Base-by-base conservation (phyloP, 2,888 invertebrate species). In the Lordiphosa fenestrarum region DNA sequence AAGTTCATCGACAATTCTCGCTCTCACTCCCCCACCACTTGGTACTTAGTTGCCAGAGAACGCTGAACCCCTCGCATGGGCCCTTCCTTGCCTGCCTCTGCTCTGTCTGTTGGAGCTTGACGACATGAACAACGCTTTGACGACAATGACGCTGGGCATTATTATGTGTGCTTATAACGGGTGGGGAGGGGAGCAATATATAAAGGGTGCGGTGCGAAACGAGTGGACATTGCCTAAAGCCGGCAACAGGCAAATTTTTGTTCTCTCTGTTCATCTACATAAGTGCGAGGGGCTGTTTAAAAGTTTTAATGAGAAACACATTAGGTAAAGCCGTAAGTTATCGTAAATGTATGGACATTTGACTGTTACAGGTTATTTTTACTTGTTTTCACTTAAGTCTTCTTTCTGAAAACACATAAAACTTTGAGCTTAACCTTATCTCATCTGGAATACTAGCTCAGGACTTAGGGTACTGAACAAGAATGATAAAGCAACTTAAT, bases 101-200 rank as follows among this genome's bases (percentile, higher is more conserved):
- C 44, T 50, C 59, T 71, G 66, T 30, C 82, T 85, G 73, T 81
- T 81, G 66, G 78, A 71, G 82, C 85, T 77, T 81, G 73, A 84
- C 82, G 74, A 66, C 39, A 47, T 44, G 21, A 33, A 23, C 37
- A 37, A 25, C 59, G 15, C 62, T 47, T 36, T 50, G 52, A 52
- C 66, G 67, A 64, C 63, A 64, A 53, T 69, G 64, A 47, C 60
- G 53, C 69, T 50, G 65, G 65, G 19, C 55, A 52, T 44, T 57
- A 69, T 30, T 25, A 7, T 23, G 25, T 44, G 38, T 36, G 64
- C 58, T 66, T 58, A 66, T 58, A 36, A 10, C 1, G 51, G 7
- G 10, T 19, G 30, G 30, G 50, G 41, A 23, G 35, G 10, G 15
- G 13, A 12, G 36, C 13, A 51, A 6, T 13, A 15, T 25, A 33